Conservation (phyloP, 2,797 vertebrate species). For the Gymnothorax reevesii region DNA sequence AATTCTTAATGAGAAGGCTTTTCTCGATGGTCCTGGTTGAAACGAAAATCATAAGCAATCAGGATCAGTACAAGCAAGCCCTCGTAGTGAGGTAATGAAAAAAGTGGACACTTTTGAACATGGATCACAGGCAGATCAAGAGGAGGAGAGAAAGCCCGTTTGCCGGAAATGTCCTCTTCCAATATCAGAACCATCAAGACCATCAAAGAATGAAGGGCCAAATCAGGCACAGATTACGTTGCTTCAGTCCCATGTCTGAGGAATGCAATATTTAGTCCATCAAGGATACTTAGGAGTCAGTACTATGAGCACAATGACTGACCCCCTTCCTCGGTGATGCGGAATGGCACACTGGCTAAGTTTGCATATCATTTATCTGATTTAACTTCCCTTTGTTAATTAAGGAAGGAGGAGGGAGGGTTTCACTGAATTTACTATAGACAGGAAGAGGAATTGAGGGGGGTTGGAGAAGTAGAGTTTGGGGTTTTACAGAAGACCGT, state of each 20-base stretch:
- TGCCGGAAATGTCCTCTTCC: conserved; percentile 14
- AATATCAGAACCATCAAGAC: conserved; percentile 27
- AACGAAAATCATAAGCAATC: background rate
- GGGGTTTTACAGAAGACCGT: background rate
- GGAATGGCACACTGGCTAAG: background rate
- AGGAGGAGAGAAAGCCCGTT: conserved; percentile 20
- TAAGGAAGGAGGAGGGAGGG: background rate
- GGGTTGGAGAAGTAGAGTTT: background rate
- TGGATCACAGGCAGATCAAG: conserved; percentile 32
- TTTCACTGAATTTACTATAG: background rate
- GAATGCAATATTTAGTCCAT: conserved; percentile 35
- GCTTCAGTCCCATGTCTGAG: conserved; percentile 30
- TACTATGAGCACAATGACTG: conserved; percentile 1
- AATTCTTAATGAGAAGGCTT: background rate
- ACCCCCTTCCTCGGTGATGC: background rate
- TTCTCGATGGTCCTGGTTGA: conserved; percentile 24
- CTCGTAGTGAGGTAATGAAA: conserved; percentile 40
- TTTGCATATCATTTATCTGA: background rate
- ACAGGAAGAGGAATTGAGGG: background rate
- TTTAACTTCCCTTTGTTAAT: background rate
- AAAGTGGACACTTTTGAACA: conserved; percentile 30
- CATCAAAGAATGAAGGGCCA: conserved; percentile 32
- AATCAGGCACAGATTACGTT: conserved; percentile 36
- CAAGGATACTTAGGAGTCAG: conserved; percentile 3
- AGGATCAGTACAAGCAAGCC: conserved; percentile 8